These are phyloP conservation scores for Tinamus major DNA, from an alignment of 2,797 vertebrate genomes.

Conservation along the genomic window DNA sequence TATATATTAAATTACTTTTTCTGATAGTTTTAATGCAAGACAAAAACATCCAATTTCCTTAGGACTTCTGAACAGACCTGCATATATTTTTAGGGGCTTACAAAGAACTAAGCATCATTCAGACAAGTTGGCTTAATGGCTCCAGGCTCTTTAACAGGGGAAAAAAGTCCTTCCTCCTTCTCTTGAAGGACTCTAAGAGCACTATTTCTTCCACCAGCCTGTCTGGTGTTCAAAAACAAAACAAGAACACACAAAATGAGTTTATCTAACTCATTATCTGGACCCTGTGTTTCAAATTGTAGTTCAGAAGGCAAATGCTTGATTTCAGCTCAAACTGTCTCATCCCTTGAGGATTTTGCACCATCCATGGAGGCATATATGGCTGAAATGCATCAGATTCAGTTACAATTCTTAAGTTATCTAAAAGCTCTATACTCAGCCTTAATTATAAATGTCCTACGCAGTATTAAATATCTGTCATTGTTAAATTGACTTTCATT, in stretches of 20 bases:
- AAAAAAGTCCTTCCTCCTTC: background rate
- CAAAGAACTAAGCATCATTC: background rate
- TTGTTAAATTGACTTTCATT: background rate
- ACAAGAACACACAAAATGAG: too few species aligned
- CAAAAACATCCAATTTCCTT: background rate
- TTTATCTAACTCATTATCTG: background rate
- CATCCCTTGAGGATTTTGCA: background rate
- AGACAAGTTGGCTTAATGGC: background rate
- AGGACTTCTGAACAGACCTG: background rate
- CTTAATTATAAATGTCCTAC: rapidly evolving
- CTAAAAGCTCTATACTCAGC: background rate
- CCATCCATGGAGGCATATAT: rapidly evolving
- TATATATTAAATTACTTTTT: background rate
- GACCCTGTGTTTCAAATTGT: background rate
- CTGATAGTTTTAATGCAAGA: background rate
- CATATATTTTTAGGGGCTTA: background rate
- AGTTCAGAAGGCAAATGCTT: background rate
- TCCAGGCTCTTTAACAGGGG: background rate
- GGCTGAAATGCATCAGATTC: background rate
- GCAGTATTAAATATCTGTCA: rapidly evolving
- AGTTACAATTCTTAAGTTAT: background rate
- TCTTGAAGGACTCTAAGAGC: background rate
- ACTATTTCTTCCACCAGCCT: background rate
- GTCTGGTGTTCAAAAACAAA: background rate
- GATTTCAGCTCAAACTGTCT: background rate